Evolutionary conservation across 2,888 invertebrate species (phyloP), one percentile per base, ranked within the genome.

Genomic region (Gibbula magus): DNA sequence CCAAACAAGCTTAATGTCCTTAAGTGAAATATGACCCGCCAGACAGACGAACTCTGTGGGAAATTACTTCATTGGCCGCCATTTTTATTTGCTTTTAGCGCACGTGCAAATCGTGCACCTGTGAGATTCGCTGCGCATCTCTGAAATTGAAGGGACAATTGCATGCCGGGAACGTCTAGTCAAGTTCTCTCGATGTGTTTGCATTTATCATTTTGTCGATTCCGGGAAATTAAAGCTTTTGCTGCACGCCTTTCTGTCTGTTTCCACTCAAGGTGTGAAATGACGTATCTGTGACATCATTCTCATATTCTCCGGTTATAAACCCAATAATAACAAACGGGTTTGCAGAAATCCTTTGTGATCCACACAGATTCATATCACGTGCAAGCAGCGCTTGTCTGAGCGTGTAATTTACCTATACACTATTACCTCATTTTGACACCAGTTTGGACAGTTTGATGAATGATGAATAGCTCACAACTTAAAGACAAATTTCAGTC

Each of bases 61-160:
- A 70, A 70, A 70, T 70, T 32, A 39, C 39, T 39, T 35, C 70
- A 70, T 70, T 70, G 70, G 29, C 35, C 39, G 39, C 70, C 70
- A 70, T 39, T 70, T 70, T 70, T 32, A 35, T 20, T 32, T 39
- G 70, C 35, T 35, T 70, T 1, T 32, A 39, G 35, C 32, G 32
- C 70, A 70, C 70, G 70, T 70, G 70, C 39, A 70, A 35, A 70
- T 61, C 70, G 3, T 20, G 70, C 70, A 70, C 70, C 70, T 70
- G 70, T 39, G 70, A 35, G 70, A 20, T 70, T 32, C 20, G 20
- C 16, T 39, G 35, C 35, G 70, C 39, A 70, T 70, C 20, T 70
- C 35, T 70, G 20, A 32, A 70, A 70, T 18, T 20, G 70, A 32
- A 70, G 70, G 39, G 32, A 20, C 70, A 56, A 10, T 35, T 70